phyloP scores from a whole-genome alignment of 2,797 vertebrate species.

The Selene dorsalis region DNA sequence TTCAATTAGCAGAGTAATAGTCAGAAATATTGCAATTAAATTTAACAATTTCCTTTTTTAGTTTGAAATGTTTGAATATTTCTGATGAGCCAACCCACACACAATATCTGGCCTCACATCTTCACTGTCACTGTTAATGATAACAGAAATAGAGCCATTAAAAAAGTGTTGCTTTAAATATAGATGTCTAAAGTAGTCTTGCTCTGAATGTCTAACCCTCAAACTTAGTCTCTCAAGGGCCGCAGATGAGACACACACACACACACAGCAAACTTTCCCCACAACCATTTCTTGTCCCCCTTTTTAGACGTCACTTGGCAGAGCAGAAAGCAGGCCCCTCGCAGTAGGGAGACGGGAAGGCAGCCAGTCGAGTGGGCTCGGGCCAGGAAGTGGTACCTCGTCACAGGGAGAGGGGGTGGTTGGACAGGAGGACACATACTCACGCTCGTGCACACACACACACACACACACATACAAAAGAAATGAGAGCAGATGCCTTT shows the following conservation, averaged over 20 bases:
- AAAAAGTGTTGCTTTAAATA: constrained; percentile 35
- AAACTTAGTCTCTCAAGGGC: neutral
- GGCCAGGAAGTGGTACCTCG: constrained; percentile 66
- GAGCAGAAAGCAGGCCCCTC: constrained; percentile 57
- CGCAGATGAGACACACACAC: constrained; percentile 5
- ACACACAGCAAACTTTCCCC: constrained; percentile 23
- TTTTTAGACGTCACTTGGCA: constrained; percentile 61
- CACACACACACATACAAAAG: constrained; percentile 25
- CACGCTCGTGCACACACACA: constrained; percentile 5
- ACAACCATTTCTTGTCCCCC: constrained; percentile 43
- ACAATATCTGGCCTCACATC: neutral
- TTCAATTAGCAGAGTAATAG: neutral
- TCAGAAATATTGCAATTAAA: neutral
- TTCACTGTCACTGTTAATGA: neutral
- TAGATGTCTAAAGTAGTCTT: constrained; percentile 13
- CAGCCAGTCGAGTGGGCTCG: constrained; percentile 64
- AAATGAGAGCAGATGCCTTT: constrained; percentile 73
- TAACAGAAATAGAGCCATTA: constrained; percentile 10
- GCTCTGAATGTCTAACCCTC: constrained; percentile 29
- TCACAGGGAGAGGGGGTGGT: constrained; percentile 62
- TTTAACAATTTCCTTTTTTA: neutral
- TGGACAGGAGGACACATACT: constrained; percentile 49
- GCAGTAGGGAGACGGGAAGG: constrained; percentile 58
- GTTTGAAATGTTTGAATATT: neutral
- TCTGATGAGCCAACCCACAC: neutral